Conservation (phyloP, 1,140 invertebrate genomes). For the Apis laboriosa region DNA sequence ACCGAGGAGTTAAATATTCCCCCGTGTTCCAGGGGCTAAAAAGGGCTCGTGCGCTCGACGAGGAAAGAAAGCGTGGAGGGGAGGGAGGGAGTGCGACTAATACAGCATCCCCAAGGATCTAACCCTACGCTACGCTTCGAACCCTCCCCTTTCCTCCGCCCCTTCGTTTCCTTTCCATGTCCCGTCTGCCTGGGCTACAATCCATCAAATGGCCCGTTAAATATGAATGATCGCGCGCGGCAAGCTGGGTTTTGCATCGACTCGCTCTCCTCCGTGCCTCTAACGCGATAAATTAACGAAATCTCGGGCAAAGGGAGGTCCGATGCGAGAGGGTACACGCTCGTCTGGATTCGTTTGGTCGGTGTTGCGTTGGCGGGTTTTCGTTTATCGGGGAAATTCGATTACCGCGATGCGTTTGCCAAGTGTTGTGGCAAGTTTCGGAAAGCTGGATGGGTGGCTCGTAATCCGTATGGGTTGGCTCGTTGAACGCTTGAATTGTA, state of each 20-base stretch:
- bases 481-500: no score
- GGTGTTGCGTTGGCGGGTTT: background rate
- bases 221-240: conserved; percentile 63
- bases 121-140: conserved; percentile 3
- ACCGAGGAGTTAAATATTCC: conserved; percentile 69
- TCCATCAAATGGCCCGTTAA: conserved; percentile 70
- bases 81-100: conserved; percentile 70
- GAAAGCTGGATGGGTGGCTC: background rate
- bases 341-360: conserved; percentile 15
- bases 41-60: background rate
- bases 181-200: conserved; percentile 41
- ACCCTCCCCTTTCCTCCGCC: background rate
- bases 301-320: conserved; percentile 36
- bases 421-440: background rate
- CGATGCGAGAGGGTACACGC: conserved; percentile 23
- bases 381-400: background rate
- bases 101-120: conserved; percentile 63
- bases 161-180: background rate
- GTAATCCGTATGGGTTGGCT: background rate
- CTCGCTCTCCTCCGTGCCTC: conserved; percentile 20
- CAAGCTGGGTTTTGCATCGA: conserved; percentile 16
- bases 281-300: conserved; percentile 50
- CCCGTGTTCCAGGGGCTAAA: conserved; percentile 39
- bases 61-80: background rate
- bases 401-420: background rate